Evolutionary conservation across 2,797 vertebrate genomes (phyloP).

Genomic region (Steatocranus sp.): DNA sequence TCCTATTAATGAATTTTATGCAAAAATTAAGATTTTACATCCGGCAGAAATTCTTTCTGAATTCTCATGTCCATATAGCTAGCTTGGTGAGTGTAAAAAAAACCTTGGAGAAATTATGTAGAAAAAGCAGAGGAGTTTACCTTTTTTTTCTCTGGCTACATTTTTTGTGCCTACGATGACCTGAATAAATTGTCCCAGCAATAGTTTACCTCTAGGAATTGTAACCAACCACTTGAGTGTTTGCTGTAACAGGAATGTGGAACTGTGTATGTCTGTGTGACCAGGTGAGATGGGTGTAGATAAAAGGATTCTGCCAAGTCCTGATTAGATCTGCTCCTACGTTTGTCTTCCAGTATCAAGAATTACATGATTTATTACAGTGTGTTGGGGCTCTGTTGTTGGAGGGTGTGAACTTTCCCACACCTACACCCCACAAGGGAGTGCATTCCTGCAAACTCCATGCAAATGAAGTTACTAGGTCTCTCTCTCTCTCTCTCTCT

Average conservation of each 20-base stretch:
- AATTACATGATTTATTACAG: conserved; percentile 74
- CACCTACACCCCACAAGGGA: conserved; percentile 40
- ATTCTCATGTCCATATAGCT: background rate
- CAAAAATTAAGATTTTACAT: background rate
- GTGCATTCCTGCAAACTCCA: conserved; percentile 49
- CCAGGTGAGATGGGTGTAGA: conserved; percentile 62
- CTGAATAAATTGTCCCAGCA: background rate
- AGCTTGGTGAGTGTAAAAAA: background rate
- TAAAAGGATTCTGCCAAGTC: conserved; percentile 67
- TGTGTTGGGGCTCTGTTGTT: conserved; percentile 35
- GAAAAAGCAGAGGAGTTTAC: background rate
- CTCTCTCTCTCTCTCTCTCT: background rate
- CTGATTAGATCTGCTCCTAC: conserved; percentile 73
- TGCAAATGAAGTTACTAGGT: conserved; percentile 36
- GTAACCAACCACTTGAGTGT: conserved; percentile 9
- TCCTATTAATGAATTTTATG: background rate
- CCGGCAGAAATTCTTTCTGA: accelerated
- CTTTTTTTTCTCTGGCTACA: background rate
- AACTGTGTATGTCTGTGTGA: conserved; percentile 44
- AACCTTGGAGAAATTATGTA: background rate
- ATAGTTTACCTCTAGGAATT: background rate
- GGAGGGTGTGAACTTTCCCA: conserved; percentile 62
- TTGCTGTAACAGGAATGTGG: conserved; percentile 11
- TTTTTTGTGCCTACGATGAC: background rate
- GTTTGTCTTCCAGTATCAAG: conserved; percentile 76